Conservation (phyloP, 2,797 vertebrate species). For the Lagocephalus sceleratus region DNA sequence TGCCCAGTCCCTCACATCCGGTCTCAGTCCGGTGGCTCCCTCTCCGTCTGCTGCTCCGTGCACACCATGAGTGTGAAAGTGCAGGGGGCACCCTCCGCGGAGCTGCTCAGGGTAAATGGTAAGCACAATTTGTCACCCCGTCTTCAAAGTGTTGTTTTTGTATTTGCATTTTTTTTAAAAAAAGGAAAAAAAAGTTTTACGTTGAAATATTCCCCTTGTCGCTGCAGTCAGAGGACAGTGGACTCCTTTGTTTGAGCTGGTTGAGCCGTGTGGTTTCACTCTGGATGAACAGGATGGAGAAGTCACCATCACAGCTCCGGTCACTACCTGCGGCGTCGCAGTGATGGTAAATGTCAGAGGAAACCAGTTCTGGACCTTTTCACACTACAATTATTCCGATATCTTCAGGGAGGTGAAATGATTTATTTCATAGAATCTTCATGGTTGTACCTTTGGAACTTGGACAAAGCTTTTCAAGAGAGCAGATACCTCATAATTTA, state of each 20-base stretch:
- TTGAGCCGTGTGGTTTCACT: slow-evolving; percentile 59
- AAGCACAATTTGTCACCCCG: neutral
- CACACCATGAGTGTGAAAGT: slow-evolving; percentile 42
- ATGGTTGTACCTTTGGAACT: neutral
- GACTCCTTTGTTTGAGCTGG: slow-evolving; percentile 43
- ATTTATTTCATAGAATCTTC: neutral
- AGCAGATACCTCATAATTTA: neutral
- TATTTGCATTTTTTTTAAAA: neutral
- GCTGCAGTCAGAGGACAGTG: slow-evolving; percentile 59
- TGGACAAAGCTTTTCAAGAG: neutral
- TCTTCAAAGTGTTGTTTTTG: neutral
- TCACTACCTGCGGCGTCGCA: slow-evolving; percentile 58
- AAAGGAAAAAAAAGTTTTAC: neutral
- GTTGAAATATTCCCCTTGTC: neutral
- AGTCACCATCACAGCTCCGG: slow-evolving; percentile 33
- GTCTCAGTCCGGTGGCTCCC: neutral
- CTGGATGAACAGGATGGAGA: slow-evolving; percentile 24
- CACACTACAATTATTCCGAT: no score
- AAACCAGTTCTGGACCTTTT: neutral
- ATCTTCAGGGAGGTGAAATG: neutral
- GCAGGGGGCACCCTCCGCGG: neutral
- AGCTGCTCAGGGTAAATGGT: slow-evolving; percentile 55
- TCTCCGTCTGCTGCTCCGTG: slow-evolving; percentile 57
- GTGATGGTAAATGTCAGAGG: slow-evolving; percentile 44
- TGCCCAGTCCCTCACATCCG: slow-evolving; percentile 42